These are phyloP conservation scores for Alligator mississippiensis DNA, from an alignment of 2,113 vertebrate species.

Conservation along the genomic window DNA sequence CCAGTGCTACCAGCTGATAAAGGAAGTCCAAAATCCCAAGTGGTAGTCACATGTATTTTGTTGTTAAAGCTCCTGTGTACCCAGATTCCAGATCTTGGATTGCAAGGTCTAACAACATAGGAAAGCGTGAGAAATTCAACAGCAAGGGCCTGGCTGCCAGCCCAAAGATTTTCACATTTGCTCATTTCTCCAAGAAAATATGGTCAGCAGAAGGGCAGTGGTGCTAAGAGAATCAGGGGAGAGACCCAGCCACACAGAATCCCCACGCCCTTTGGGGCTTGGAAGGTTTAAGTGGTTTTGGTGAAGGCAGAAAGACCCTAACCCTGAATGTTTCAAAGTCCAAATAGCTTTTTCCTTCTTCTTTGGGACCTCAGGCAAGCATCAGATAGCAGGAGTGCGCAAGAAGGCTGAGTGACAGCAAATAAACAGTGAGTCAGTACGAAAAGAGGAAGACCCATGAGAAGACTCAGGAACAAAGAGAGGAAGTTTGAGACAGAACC, in stretches of 20 bases:
- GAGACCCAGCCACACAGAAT: not conserved
- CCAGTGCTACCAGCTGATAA: not conserved
- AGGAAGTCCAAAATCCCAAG: not conserved
- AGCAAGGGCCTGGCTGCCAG: not conserved
- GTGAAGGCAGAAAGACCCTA: not conserved
- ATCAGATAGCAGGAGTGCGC: not conserved
- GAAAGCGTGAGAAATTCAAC: not conserved
- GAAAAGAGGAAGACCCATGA: not conserved
- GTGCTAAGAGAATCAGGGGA: not conserved
- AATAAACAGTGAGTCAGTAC: not conserved
- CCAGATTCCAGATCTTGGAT: not conserved
- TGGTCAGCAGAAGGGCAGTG: not conserved
- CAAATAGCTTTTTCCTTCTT: not conserved
- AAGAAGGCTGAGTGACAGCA: not conserved
- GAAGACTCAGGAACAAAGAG: not conserved
- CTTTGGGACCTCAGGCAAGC: no score
- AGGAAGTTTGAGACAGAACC: fast-evolving
- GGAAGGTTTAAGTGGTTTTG: no score
- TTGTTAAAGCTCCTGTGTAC: not conserved
- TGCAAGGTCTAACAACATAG: not conserved
- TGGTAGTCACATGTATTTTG: not conserved
- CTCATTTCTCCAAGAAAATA: not conserved
- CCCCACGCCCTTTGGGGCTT: no score
- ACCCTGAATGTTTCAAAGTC: not conserved
- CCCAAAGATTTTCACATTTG: not conserved